phyloP scores from a whole-genome alignment of 2,888 invertebrate genomes.

The Watsonalla cultraria region DNA sequence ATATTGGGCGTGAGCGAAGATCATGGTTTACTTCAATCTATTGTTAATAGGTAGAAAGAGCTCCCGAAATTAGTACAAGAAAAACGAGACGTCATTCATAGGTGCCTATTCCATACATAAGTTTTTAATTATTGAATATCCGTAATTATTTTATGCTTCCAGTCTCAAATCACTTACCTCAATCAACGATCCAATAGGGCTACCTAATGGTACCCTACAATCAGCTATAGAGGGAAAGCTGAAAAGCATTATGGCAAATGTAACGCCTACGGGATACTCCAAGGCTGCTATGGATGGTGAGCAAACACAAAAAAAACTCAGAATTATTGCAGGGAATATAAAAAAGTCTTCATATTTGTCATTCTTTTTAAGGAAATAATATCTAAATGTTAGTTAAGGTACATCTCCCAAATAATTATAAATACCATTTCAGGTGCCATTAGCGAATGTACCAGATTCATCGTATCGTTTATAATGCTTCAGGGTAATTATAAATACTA shows the following conservation, averaged over 20 bases:
- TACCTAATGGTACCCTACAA: slow-evolving; percentile 33
- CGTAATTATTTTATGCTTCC: slow-evolving; percentile 7
- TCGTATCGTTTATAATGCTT: not conserved
- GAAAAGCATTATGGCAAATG: slow-evolving; percentile 39
- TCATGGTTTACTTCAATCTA: too few species aligned
- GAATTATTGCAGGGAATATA: not conserved
- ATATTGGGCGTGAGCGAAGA: too few species aligned
- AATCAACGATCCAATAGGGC: slow-evolving; percentile 42
- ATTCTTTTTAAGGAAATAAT: too few species aligned
- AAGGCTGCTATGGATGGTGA: slow-evolving; percentile 35
- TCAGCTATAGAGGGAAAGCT: slow-evolving; percentile 32
- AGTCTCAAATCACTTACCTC: slow-evolving; percentile 52
- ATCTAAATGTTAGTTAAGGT: too few species aligned
- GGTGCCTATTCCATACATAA: too few species aligned
- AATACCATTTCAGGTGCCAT: not conserved
- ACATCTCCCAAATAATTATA: not conserved
- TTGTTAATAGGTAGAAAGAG: too few species aligned
- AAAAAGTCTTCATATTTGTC: too few species aligned
- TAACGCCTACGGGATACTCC: slow-evolving; percentile 30
- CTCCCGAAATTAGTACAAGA: too few species aligned
- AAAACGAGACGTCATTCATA: too few species aligned
- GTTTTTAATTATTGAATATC: slow-evolving; percentile 1
- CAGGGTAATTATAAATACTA: not conserved
- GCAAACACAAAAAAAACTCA: not conserved
- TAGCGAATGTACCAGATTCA: not conserved